Base-by-base conservation (phyloP, 2,888 invertebrate genomes). In the Lucinisca nassula region DNA sequence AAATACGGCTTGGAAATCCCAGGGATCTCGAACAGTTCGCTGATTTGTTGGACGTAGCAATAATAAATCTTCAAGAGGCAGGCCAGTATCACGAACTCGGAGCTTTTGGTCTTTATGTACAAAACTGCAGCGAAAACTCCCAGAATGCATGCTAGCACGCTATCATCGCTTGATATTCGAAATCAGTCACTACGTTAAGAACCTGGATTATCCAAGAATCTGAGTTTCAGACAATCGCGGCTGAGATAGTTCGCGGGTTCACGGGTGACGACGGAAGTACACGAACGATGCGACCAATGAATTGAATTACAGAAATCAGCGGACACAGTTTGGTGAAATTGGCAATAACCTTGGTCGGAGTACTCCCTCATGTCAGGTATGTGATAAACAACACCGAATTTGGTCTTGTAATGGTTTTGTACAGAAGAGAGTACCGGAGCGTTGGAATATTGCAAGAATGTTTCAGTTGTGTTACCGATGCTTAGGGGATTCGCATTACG, bases 361-460 rank as follows among this genome's bases (percentile, higher is more conserved):
- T 12, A 45, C 45, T 45, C 17, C 45, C 17, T 12, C 45, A 8
- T 83, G 83, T 61, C 78, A 58, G 27, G 0, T 83, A 4, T 83
- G 78, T 78, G 21, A n/a, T 58, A 14, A 40, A n/a, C 21, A 17
- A 8, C 83, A 83, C 72, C 38, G 58, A 45, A 79, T 73, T 24
- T 83, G 84, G n/a, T 78, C 55, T 17, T 84, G 79, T 61, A 30
- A 45, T 40, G 24, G 45, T 45, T 73, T 79, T 14, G 67, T 51
- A 38, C 12, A 12, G 21, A 45, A 80, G 35, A 3, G 37, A 27
- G 55, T 77, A 0, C 3, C 24, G 30, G 72, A 55, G 0, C 73
- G 82, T 74, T 86, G 82, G 79, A 27, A 55, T 4, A 76, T 73
- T 24, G 85, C 85, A 58, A 85, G 78, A 74, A 30, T 40, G 2